These are phyloP conservation scores for Pissodes strobi DNA, from an alignment of 1,140 invertebrate species.

Conservation along the genomic window DNA sequence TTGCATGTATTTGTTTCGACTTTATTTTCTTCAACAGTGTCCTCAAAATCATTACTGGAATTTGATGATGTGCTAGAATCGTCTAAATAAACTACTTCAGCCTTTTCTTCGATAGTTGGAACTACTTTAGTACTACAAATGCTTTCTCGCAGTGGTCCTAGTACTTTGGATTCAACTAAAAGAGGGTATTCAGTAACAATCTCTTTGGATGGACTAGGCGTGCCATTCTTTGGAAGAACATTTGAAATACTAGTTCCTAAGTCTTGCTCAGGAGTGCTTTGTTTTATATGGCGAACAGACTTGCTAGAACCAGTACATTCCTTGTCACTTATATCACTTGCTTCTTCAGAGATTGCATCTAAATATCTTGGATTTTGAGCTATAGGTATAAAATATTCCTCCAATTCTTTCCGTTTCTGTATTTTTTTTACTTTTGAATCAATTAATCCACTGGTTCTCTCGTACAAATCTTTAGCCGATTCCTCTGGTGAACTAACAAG, in stretches of 20 bases:
- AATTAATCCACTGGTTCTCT: constrained; percentile 35
- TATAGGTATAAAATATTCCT: constrained; percentile 61
- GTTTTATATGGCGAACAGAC: constrained; percentile 31
- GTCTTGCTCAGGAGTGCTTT: constrained; percentile 45
- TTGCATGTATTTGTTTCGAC: background rate
- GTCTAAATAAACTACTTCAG: constrained; percentile 30
- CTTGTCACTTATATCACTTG: constrained; percentile 61
- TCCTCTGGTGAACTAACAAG: constrained; percentile 56
- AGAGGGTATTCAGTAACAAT: constrained; percentile 17
- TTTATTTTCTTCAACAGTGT: background rate
- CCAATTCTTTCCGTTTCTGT: constrained; percentile 62
- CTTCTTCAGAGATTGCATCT: constrained; percentile 72
- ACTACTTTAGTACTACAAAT: constrained; percentile 11
- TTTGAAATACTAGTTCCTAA: background rate
- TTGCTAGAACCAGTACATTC: constrained; percentile 38
- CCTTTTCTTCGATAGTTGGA: background rate
- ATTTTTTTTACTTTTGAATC: constrained; percentile 52
- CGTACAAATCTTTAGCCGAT: constrained; percentile 38
- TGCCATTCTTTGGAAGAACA: no score
- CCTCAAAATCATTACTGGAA: constrained; percentile 19
- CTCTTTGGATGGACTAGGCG: background rate
- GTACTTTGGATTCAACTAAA: constrained; percentile 43
- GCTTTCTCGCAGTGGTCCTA: background rate
- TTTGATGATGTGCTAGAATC: constrained; percentile 30
- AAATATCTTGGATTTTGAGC: constrained; percentile 63